Evolutionary conservation across 92 coral and sea anemone species (phyloP), one percentile per base, ranked within the genome.

Genomic region (Epizoanthus scotinus): DNA sequence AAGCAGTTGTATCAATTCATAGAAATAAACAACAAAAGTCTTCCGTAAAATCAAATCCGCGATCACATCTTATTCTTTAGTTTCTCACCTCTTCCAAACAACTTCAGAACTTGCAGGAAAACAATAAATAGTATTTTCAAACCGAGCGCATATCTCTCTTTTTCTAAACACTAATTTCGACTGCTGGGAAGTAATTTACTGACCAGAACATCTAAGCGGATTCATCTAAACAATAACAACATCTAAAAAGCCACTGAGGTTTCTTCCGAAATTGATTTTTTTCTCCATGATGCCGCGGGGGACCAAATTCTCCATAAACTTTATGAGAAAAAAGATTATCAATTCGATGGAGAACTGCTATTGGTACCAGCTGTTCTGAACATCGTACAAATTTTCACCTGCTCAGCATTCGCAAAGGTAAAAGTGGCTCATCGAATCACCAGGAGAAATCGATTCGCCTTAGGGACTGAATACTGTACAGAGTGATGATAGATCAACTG

Each of bases 251-350:
- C 36, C 19, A 75, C 19, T 56, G 9, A 63, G 26, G 8, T 54
- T 40, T 40, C 55, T 52, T 28, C 21, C 21, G 20, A 44, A 31
- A 19, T 24, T 34, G 31, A n/a, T 58, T 31, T 60, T 56, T n/a
- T 73, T 73, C 2, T 55, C 34, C 79, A 8, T 54, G 17, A 3
- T 75, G 34, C 67, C 67, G 56, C 68, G 17, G 81, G 66, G 68
- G 24, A 34, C 52, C 81, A 24, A n/a, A 58, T 58, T 75, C 68
- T 75, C 22, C 38, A 12, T 71, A 71, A 71, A 53, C 60, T 71
- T 71, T 21, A 71, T 17, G 38, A 15, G 49, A 53, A 60, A n/a
- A 75, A 57, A 34, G n/a, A 44, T 28, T 64, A 64, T 29, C 6
- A 7, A 38, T 27, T 21, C 69, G 44, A 19, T 44, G 21, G 27